Evolutionary conservation across 2,113 vertebrate genomes (phyloP), one percentile per base, ranked within the genome.

Genomic region (Oreotrochilus melanogaster): DNA sequence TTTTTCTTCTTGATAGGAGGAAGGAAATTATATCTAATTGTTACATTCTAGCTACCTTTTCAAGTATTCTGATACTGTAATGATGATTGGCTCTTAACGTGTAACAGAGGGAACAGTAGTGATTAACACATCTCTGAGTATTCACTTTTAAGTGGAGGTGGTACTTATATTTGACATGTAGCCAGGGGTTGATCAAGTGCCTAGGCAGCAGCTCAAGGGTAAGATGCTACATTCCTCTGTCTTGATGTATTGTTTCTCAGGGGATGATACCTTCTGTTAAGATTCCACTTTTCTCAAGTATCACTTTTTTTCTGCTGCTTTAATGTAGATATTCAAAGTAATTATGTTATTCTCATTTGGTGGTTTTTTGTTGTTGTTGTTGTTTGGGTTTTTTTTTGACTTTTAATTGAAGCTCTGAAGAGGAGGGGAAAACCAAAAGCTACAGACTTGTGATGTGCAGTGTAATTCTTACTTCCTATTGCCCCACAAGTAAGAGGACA

Each of bases 401-500:
- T 85, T 91, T 21, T 33, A 33, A 30, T 14, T 61, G 27, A 65
- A 82, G 11, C 5, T 82, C 16, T 22, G 43, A 51, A 64, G n/a
- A 24, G 28, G 4, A 5, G 9, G 4, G 11, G 9, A 6, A 5
- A 7, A 5, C 6, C 1, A 31, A 30, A 54, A 39, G 8, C 25
- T 56, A 17, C 33, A 71, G 27, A 8, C 2, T 74, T 18, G 11
- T 0, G 2, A 10, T 42, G n/a, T 7, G 15, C 30, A 56, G 12
- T 31, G 4, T 28, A 70, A 50, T 74, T 43, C 24, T 28, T 11
- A 23, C 14, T 73, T 47, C 18, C 5, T 71, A 5, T 33, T 75
- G 37, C 18, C 35, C 48, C 82, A 28, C 4, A n/a, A 76, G 24
- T 45, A 65, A 43, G 28, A 67, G 25, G 22, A 50, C 11, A 58